A percentile compares a stretch with the other conserved stretches of the same genome.
Conservation (phyloP, 2,113 vertebrate species). For the Hemiscyllium ocellatum region DNA sequence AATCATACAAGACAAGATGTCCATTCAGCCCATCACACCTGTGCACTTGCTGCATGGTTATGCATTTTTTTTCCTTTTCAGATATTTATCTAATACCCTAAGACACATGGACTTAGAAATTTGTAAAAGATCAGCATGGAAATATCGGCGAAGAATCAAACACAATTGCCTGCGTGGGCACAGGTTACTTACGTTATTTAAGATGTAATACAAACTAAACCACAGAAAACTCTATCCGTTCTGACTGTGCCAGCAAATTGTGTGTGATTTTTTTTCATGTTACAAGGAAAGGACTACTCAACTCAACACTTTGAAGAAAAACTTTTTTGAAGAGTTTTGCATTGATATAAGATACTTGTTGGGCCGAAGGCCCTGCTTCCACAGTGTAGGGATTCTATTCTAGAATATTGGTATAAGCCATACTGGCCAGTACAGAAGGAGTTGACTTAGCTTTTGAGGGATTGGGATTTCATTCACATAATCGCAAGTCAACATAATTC, state of each 20-base stretch:
- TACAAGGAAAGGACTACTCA: neutral
- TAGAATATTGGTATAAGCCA: too few relatives aligned
- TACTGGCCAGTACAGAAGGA: neutral
- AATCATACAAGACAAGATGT: neutral
- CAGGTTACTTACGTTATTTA: neutral
- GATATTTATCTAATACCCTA: neutral
- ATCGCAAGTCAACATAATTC: neutral
- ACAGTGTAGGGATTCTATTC: too few relatives aligned
- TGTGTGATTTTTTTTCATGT: neutral
- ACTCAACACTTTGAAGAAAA: neutral
- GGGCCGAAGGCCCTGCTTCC: too few relatives aligned
- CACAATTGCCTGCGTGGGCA: neutral
- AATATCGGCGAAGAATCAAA: neutral
- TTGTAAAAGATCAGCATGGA: neutral
- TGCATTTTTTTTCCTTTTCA: neutral
- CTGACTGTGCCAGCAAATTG: neutral
- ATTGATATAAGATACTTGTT: too few relatives aligned
- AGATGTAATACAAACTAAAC: neutral
- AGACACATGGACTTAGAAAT: too few relatives aligned
- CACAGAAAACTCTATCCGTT: neutral
- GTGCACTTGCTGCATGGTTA: neutral
- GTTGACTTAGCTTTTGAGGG: neutral
- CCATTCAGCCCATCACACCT: neutral
- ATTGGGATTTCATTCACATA: neutral
- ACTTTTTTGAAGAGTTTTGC: neutral